Conservation (phyloP, 2,113 vertebrate genomes). For the Zosterops japonicus region DNA sequence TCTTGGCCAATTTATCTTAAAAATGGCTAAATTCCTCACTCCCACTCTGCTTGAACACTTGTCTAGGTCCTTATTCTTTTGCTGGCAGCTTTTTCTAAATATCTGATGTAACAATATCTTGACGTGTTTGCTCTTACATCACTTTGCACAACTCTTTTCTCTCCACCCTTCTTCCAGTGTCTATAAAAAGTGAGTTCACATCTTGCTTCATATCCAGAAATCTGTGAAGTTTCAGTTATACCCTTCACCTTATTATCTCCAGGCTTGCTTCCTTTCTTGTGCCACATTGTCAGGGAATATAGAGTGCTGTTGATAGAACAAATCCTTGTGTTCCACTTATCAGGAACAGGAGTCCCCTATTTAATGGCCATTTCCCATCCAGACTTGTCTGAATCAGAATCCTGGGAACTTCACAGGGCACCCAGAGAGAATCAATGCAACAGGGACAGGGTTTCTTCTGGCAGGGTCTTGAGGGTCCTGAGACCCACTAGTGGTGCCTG, state of each 20-base stretch:
- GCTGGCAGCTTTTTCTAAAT: not conserved
- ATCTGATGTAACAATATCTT: not conserved
- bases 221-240: not conserved
- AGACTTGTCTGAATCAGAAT: not conserved
- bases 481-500: not conserved
- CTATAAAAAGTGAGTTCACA: not conserved
- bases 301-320: not conserved
- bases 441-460: not conserved
- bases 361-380: not conserved
- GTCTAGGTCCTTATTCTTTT: not conserved
- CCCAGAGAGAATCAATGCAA: not conserved
- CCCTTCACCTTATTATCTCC: not conserved
- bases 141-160: not conserved
- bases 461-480: not conserved
- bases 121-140: fast-evolving
- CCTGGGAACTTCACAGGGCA: not conserved
- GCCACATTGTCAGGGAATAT: not conserved
- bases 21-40: not conserved
- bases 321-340: not conserved
- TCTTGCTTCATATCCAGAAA: not conserved
- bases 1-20: not conserved
- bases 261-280: not conserved
- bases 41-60: not conserved
- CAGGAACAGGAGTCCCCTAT: not conserved
- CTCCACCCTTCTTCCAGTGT: not conserved